Evolutionary conservation across 2,113 vertebrate genomes (phyloP).

Genomic region (Pomatostomus ruficeps): DNA sequence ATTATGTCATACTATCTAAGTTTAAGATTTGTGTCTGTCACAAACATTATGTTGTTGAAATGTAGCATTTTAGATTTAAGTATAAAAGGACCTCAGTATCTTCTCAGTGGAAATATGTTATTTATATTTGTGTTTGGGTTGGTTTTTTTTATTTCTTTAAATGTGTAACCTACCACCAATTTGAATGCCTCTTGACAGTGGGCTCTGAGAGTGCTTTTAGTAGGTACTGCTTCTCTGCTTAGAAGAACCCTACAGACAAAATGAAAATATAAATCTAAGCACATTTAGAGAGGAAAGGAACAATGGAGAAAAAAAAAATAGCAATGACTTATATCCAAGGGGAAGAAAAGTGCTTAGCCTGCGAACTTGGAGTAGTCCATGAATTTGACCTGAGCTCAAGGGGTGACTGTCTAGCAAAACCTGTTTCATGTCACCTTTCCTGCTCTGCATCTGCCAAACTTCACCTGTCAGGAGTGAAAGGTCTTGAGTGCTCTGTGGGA

Average conservation of each 20-base stretch:
- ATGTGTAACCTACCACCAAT: background rate
- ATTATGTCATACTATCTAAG: background rate
- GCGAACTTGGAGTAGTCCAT: background rate
- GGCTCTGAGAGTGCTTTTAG: background rate
- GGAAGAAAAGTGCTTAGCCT: background rate
- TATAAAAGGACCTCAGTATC: background rate
- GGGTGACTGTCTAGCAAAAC: background rate
- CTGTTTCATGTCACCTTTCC: background rate
- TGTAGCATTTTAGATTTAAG: background rate
- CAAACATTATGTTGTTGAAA: background rate
- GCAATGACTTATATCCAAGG: background rate
- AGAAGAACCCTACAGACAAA: background rate
- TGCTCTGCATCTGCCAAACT: background rate
- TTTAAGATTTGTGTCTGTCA: background rate
- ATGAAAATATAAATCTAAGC: background rate
- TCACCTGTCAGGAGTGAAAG: background rate
- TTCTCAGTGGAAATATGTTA: background rate
- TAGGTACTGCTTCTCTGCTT: background rate
- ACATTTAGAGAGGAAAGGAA: background rate
- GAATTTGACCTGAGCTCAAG: background rate
- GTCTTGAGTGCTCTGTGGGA: background rate
- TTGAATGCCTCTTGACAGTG: background rate
- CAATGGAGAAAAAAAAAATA: background rate
- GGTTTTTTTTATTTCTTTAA: background rate
- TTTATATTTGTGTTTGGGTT: background rate